These are phyloP conservation scores for Orthosia incerta DNA, from an alignment of 2,888 invertebrate genomes.

Conservation along the genomic window DNA sequence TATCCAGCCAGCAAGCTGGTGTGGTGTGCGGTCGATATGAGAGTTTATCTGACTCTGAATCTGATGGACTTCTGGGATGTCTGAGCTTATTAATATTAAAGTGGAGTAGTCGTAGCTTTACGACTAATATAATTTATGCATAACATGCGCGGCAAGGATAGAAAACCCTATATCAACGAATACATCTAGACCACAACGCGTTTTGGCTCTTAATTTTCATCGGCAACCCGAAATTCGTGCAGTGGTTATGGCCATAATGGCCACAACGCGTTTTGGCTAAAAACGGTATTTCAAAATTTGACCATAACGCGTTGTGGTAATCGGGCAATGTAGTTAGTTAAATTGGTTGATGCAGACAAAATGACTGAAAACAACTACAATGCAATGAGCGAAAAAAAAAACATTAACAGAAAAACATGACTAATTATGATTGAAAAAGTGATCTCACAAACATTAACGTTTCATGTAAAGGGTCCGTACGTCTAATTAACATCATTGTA, in stretches of 20 bases:
- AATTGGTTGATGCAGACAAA: conserved; percentile 37
- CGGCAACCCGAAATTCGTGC: conserved; percentile 46
- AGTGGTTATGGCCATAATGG: conserved; percentile 46
- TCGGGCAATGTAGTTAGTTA: conserved; percentile 25
- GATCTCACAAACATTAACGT: background rate
- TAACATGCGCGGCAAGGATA: conserved; percentile 1
- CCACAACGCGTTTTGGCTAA: conserved; percentile 52
- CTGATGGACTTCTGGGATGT: conserved; percentile 11
- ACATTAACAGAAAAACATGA: background rate
- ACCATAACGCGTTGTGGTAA: conserved; percentile 55
- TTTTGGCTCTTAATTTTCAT: conserved; percentile 51
- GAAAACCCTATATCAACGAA: conserved; percentile 23
- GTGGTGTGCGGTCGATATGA: conserved; percentile 12
- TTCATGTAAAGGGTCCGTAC: background rate
- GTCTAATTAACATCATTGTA: background rate
- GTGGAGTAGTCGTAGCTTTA: conserved; percentile 26
- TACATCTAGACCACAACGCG: conserved; percentile 43
- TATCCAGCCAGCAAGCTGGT: conserved; percentile 3
- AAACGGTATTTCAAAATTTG: conserved; percentile 16
- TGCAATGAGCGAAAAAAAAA: background rate
- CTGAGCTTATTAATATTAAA: conserved; percentile 32
- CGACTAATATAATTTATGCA: conserved; percentile 14
- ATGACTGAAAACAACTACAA: conserved; percentile 12
- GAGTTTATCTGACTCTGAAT: conserved; percentile 12
- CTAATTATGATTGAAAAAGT: background rate